phyloP scores from a whole-genome alignment of 2,888 invertebrate genomes.

The Idaea aversata region DNA sequence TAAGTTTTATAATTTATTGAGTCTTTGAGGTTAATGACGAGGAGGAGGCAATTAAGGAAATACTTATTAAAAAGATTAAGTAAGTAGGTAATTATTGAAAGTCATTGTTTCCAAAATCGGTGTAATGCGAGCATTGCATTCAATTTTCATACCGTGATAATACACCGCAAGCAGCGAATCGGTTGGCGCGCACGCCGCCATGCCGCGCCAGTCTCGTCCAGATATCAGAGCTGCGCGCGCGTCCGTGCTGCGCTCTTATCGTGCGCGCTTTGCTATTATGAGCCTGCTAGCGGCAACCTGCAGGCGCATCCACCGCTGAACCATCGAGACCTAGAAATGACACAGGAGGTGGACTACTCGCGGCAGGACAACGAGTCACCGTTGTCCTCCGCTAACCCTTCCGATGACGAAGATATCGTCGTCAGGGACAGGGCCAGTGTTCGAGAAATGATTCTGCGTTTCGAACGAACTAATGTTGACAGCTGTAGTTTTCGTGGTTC shows the following conservation, averaged over 20 bases:
- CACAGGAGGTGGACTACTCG: conserved; percentile 62
- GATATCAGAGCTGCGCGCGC: conserved; percentile 55
- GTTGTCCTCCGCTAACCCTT: conserved; percentile 52
- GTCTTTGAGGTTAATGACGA: too few species aligned
- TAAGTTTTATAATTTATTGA: too few species aligned
- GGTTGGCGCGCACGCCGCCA: conserved; percentile 51
- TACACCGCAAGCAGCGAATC: conserved; percentile 24
- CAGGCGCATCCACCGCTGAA: conserved; percentile 53
- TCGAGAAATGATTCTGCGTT: conserved; percentile 70
- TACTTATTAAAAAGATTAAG: neutral
- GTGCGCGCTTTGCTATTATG: conserved; percentile 60
- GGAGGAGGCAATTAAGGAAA: too few species aligned
- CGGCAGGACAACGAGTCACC: conserved; percentile 57
- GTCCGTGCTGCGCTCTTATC: conserved; percentile 51
- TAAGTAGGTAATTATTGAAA: neutral
- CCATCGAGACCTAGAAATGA: conserved; percentile 56
- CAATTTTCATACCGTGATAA: conserved; percentile 27
- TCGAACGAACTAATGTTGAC: conserved; percentile 59
- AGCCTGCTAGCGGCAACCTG: conserved; percentile 50
- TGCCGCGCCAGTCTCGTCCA: conserved; percentile 50
- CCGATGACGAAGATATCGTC: conserved; percentile 63
- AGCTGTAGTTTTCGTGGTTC: conserved; percentile 48
- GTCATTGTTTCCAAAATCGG: conserved; percentile 20
- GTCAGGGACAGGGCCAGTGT: conserved; percentile 63
- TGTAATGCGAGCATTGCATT: conserved; percentile 31